Base-by-base conservation (phyloP, 2,797 vertebrate genomes). In the Onychomys torridus region DNA sequence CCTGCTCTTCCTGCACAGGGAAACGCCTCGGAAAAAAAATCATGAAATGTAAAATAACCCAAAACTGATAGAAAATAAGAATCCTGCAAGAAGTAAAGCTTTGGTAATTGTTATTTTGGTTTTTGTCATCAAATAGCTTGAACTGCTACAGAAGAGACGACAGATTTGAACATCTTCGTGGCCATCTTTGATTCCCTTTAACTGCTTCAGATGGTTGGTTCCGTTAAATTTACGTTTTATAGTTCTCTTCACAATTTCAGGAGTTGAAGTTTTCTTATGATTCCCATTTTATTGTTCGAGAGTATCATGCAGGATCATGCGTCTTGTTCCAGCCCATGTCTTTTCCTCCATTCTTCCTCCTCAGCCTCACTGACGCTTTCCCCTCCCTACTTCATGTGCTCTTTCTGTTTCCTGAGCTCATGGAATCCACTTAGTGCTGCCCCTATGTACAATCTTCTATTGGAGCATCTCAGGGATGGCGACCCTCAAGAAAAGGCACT, bases 301-400 rank as follows among this genome's bases (percentile, higher is more conserved):
- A 19, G 59, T 11, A 43, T 43, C 81, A 32, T 19, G 37, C 14
- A 9, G 5, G 55, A 27, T 37, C 16, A 25, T 59, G n/a, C 40
- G 55, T 8, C 59, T 59, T 82, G 3, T 17, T 82, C 79, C 23
- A 16, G 13, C 5, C 79, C n/a, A 2, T 27, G 0, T 40, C 25
- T 40, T 10, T 61, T 29, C 37, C 14, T 11, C 25, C 16, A 3
- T 43, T 61, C 57, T 43, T 83, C 1, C 7, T 61, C 25, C 25
- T 40, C 13, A 61, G 17, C 7, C 25, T 61, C 9, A 8, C 6
- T 1, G 6, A 1, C 2, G 46, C 11, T 0, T 76, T 76, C 12
- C 25, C 25, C 13, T 25, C 27, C 57, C 37, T 5, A 17, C 37
- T 61, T 5, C 37, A 19, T 43, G 57, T 11, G 14, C 6, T 61